These are phyloP conservation scores for Varecia variegata DNA, from an alignment of 2,797 vertebrate species.

Conservation along the genomic window DNA sequence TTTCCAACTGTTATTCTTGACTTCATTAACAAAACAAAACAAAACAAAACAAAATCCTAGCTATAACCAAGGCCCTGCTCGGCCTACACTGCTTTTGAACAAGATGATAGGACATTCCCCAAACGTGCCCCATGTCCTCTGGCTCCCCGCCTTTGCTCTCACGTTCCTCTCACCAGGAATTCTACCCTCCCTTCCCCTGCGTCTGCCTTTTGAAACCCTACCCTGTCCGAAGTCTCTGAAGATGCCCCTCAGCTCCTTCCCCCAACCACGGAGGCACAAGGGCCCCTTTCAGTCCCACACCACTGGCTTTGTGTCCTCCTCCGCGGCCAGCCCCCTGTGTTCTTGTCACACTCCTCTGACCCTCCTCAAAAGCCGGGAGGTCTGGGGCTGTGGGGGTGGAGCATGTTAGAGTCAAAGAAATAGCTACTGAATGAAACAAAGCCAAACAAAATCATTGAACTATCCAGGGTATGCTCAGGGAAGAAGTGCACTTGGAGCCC, in stretches of 20 bases:
- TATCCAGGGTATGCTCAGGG: background rate
- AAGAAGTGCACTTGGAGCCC: background rate
- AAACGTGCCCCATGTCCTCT: background rate
- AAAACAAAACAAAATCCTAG: constrained; percentile 33
- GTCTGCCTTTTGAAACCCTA: background rate
- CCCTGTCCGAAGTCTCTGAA: background rate
- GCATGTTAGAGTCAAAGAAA: background rate
- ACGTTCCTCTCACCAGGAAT: background rate
- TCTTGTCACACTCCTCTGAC: background rate
- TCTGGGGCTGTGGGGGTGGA: background rate
- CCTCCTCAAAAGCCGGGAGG: background rate
- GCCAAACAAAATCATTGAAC: background rate
- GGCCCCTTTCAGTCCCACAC: background rate
- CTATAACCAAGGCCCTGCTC: background rate
- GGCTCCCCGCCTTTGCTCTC: background rate
- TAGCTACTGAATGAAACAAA: background rate
- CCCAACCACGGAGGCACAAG: background rate
- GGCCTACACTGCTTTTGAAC: background rate
- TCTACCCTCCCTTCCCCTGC: background rate
- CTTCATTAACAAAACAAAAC: constrained; percentile 41
- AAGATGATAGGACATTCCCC: background rate
- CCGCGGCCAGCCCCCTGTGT: background rate
- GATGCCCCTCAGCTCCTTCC: background rate
- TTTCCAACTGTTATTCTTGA: constrained; percentile 38
- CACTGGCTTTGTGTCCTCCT: background rate